A percentile compares a stretch with the other conserved stretches of the same genome.
These are phyloP conservation scores for Julus scanicus DNA, from an alignment of 2,888 invertebrate genomes.

Conservation along the genomic window DNA sequence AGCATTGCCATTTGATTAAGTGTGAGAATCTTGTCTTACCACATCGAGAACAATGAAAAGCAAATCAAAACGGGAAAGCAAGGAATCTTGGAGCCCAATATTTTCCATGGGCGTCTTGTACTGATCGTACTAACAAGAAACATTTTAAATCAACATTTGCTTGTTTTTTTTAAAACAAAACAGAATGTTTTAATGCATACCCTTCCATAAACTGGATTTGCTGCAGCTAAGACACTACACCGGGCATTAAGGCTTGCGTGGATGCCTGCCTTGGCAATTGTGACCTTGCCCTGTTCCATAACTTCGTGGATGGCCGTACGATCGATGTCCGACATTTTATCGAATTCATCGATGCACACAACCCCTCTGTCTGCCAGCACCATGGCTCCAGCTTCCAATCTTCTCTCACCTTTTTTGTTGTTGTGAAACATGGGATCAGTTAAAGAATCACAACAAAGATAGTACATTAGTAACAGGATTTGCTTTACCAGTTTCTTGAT, in stretches of 20 bases:
- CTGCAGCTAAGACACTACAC: slow-evolving; percentile 98
- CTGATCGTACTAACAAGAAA: slow-evolving; percentile 85
- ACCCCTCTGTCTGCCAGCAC: slow-evolving; percentile 98
- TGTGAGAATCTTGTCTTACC: slow-evolving; percentile 66
- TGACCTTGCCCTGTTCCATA: slow-evolving; percentile 96
- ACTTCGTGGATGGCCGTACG: slow-evolving; percentile 99
- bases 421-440: not conserved
- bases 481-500: slow-evolving; percentile 90
- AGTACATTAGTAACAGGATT: slow-evolving; percentile 59
- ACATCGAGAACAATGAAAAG: slow-evolving; percentile 97
- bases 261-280: slow-evolving; percentile 98
- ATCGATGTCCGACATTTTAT: slow-evolving; percentile 99
- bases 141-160: not conserved
- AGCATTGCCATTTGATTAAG: not conserved
- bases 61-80: slow-evolving; percentile 97
- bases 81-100: slow-evolving; percentile 96
- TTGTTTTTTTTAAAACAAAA: not conserved
- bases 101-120: slow-evolving; percentile 99
- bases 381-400: slow-evolving; percentile 98
- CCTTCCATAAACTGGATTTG: slow-evolving; percentile 97
- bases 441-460: not conserved
- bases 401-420: slow-evolving; percentile 67
- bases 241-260: slow-evolving; percentile 97
- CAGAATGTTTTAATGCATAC: slow-evolving; percentile 67
- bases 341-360: slow-evolving; percentile 98